These are phyloP conservation scores for Pitta sordida DNA, from an alignment of 2,113 vertebrate genomes.

Conservation along the genomic window DNA sequence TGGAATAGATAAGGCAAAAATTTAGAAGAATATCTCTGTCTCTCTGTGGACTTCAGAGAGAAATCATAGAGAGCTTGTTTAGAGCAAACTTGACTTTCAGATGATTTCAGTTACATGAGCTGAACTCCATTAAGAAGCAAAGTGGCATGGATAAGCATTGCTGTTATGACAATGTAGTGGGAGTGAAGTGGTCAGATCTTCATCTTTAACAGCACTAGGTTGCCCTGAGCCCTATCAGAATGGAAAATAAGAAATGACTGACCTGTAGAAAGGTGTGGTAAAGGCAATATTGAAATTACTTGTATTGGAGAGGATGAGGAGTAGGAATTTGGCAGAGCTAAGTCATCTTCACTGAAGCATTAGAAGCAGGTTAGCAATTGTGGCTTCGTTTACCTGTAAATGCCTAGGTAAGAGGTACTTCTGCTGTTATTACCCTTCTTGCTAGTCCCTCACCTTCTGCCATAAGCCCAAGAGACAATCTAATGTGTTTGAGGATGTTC, in stretches of 20 bases:
- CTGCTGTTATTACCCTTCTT: not conserved
- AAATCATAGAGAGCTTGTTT: not conserved
- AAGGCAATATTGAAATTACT: not conserved
- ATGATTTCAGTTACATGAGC: not conserved
- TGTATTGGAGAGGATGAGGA: not conserved
- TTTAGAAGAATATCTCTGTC: not conserved
- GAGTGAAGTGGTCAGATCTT: not conserved
- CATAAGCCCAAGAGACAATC: not conserved
- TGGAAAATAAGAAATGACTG: not conserved
- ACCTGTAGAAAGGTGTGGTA: not conserved
- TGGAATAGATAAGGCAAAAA: not conserved
- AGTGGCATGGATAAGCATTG: not conserved
- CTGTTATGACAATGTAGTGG: not conserved
- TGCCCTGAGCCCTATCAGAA: not conserved
- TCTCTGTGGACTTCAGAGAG: not conserved
- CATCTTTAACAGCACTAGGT: not conserved
- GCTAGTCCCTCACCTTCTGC: not conserved
- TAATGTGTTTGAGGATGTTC: not conserved
- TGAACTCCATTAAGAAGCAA: not conserved
- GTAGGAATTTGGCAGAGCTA: not conserved
- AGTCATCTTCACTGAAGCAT: not conserved
- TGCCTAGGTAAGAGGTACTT: not conserved
- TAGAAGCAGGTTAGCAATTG: not conserved
- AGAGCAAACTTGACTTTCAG: not conserved
- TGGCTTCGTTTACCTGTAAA: not conserved